Conservation (phyloP, 2,797 vertebrate species). For the Somateria mollissima region DNA sequence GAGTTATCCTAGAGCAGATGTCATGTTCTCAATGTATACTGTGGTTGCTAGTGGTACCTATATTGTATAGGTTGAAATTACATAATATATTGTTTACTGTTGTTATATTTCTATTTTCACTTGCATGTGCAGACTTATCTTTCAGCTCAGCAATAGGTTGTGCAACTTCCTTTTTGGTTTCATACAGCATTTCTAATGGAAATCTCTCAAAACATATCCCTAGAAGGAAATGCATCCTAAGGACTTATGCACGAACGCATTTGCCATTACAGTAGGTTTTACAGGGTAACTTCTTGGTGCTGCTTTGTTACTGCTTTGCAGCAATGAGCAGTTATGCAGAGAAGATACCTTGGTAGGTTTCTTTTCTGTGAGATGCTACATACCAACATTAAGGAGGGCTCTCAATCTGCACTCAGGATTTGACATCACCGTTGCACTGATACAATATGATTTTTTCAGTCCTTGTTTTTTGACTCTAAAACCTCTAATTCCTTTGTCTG, state of each 20-base stretch:
- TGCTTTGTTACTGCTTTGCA: neutral
- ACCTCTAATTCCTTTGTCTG: neutral
- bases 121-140: neutral
- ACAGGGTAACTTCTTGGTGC: neutral
- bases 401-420: neutral
- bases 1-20: neutral
- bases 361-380: neutral
- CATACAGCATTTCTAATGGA: neutral
- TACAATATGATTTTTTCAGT: neutral
- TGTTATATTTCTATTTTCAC: neutral
- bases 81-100: neutral
- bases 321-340: neutral
- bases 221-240: conserved; percentile 5
- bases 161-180: neutral
- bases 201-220: neutral
- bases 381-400: neutral
- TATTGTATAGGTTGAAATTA: neutral
- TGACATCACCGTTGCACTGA: neutral
- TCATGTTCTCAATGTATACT: neutral
- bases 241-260: neutral
- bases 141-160: neutral
- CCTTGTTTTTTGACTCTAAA: neutral
- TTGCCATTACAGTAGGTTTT: neutral
- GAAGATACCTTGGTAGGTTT: neutral
- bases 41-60: neutral